Percentiles rank a stretch among this genome's conserved stretches.
These are phyloP conservation scores for Ophion slaviceki DNA, from an alignment of 2,888 invertebrate genomes.

Conservation along the genomic window DNA sequence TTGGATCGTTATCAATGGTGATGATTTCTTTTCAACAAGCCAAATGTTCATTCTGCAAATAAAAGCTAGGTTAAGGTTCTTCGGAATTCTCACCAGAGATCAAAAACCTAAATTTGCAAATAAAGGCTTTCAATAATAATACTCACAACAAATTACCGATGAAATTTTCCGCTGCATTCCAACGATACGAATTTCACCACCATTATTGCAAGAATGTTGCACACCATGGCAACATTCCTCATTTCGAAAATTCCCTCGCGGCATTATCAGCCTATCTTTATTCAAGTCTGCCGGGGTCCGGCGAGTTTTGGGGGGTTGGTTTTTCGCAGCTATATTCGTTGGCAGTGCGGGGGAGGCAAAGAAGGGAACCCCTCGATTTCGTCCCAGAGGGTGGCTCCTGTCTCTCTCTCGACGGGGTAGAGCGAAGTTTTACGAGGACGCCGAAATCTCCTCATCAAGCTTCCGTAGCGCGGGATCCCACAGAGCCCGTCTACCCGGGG, in stretches of 20 bases:
- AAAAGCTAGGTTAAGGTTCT: no score
- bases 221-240: constrained; percentile 10
- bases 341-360: constrained; percentile 46
- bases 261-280: constrained; percentile 81
- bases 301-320: constrained; percentile 58
- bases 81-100: no score
- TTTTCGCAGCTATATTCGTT: constrained; percentile 42
- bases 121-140: neutral
- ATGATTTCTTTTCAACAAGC: no score
- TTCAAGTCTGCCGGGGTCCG: constrained; percentile 75
- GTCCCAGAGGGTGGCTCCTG: constrained; percentile 26
- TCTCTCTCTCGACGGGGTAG: constrained; percentile 46
- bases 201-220: constrained; percentile 1
- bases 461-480: constrained; percentile 74
- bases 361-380: constrained; percentile 46
- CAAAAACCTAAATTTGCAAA: neutral
- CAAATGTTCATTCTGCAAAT: no score
- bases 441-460: constrained; percentile 83
- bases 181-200: neutral
- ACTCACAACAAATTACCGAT: neutral
- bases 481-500: constrained; percentile 56
- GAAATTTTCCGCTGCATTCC: neutral
- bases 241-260: constrained; percentile 53
- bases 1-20: no score
- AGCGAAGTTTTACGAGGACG: constrained; percentile 80